Evolutionary conservation across 2,888 invertebrate genomes (phyloP), one percentile per base, ranked within the genome.

Genomic region (Augiades crinisus): DNA sequence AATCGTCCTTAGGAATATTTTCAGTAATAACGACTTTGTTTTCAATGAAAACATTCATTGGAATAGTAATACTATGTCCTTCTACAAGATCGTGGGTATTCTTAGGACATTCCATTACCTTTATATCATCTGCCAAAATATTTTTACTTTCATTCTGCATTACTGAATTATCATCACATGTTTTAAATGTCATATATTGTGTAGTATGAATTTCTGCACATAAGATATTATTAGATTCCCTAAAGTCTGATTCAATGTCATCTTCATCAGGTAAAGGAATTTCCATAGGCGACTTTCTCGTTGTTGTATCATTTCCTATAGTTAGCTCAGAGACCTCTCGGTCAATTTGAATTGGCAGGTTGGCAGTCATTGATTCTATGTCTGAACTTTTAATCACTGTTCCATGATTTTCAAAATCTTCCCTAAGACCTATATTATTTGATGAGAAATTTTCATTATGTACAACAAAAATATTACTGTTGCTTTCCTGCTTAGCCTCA

Each of bases 241-340:
- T 7, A 6, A 33, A 13, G 2, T 14, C 65, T 53, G 63, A 63
- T 8, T 75, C 74, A 54, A 68, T 46, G 36, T 77, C 72, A 62
- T 77, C 72, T 53, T 78, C 78, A 69, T 76, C 72, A 46, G 79
- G 76, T 51, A 81, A 64, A 47, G 75, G 71, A 55, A 74, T 57
- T 59, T 77, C 67, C 14, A 33, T 33, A 19, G 52, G 43, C 5
- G 30, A n/a, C 30, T 43, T 30, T n/a, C 5, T 19, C 10, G 13
- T 24, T 1, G n/a, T n/a, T 8, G 16, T 43, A 7, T 24, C n/a
- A 24, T 21, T 41, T 19, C 4, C 7, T 12, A 24, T 13, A n/a
- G 24, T 16, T n/a, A 33, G 8, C 12, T 47, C 40, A 19, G 31
- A 10, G 1, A 40, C 3, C 8, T 40, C 40, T 10, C 38, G 21